Evolutionary conservation across 2,888 invertebrate species (phyloP).

Genomic region (Podotricha telesiphe): DNA sequence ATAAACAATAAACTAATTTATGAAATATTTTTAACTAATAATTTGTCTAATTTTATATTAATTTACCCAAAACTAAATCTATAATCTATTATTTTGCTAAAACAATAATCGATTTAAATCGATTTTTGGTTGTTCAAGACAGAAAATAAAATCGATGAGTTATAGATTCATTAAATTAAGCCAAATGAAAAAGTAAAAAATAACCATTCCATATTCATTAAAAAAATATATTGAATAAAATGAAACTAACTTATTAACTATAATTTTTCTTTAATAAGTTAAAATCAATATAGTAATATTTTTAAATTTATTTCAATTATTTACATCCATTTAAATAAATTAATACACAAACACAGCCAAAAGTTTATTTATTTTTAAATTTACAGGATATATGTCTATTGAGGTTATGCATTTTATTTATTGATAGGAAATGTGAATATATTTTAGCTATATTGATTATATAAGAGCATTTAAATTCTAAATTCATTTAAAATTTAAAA

Average conservation of each 20-base stretch:
- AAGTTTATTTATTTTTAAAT: not conserved
- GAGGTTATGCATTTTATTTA: constrained; percentile 13
- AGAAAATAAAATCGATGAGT: not conserved
- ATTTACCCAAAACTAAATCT: no score
- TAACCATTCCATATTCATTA: no score
- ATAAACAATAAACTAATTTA: not conserved
- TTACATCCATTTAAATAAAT: constrained; percentile 1
- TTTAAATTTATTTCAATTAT: not conserved
- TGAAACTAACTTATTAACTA: not conserved
- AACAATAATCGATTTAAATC: not conserved
- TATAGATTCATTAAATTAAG: not conserved
- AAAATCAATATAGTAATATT: not conserved
- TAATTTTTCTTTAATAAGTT: not conserved
- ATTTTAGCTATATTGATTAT: constrained; percentile 3
- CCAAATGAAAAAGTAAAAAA: no score
- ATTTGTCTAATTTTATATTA: no score
- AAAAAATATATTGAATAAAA: no score
- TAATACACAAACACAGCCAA: constrained; percentile 20
- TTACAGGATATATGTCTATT: constrained; percentile 3
- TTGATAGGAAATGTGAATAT: constrained; percentile 8
- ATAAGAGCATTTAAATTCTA: not conserved
- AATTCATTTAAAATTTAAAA: not conserved
- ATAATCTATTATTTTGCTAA: no score
- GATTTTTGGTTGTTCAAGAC: not conserved
- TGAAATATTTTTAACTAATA: no score